These are phyloP conservation scores for Gadopsis marmoratus DNA, from an alignment of 2,797 vertebrate genomes.

Conservation along the genomic window DNA sequence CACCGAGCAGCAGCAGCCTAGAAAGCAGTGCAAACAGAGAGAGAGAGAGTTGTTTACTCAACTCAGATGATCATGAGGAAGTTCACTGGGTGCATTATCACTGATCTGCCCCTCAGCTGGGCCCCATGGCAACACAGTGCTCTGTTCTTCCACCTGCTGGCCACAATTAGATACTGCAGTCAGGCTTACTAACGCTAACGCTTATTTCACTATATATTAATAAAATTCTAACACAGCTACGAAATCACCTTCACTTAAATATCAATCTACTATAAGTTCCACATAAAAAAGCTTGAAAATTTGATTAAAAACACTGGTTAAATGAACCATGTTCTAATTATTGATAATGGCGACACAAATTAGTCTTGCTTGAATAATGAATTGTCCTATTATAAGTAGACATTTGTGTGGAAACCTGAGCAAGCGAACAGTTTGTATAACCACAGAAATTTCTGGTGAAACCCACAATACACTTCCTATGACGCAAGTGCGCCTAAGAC, in stretches of 20 bases:
- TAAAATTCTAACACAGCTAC: not conserved
- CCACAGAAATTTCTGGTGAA: conserved; percentile 39
- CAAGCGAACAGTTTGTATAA: conserved; percentile 40
- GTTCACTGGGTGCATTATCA: conserved; percentile 72
- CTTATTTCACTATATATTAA: not conserved
- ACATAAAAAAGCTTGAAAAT: not conserved
- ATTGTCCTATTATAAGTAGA: not conserved
- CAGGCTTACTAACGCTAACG: not conserved
- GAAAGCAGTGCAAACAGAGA: conserved; percentile 39
- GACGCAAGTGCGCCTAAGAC: conserved; percentile 28
- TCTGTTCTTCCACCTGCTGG: conserved; percentile 74
- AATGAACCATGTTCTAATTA: not conserved
- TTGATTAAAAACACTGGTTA: not conserved
- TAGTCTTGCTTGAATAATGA: not conserved
- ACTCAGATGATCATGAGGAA: conserved; percentile 69
- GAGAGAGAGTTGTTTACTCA: conserved; percentile 70
- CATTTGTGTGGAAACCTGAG: conserved; percentile 23
- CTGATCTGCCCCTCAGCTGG: conserved; percentile 67
- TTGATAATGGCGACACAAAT: not conserved
- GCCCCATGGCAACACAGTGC: conserved; percentile 59
- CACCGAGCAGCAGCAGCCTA: conserved; percentile 33
- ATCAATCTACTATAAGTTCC: not conserved
- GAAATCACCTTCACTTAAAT: not conserved
- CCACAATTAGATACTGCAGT: conserved; percentile 35
- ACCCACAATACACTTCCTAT: conserved; percentile 67